Evolutionary conservation across 1,140 invertebrate genomes (phyloP).

Genomic region (Ostrea denselamellosa): DNA sequence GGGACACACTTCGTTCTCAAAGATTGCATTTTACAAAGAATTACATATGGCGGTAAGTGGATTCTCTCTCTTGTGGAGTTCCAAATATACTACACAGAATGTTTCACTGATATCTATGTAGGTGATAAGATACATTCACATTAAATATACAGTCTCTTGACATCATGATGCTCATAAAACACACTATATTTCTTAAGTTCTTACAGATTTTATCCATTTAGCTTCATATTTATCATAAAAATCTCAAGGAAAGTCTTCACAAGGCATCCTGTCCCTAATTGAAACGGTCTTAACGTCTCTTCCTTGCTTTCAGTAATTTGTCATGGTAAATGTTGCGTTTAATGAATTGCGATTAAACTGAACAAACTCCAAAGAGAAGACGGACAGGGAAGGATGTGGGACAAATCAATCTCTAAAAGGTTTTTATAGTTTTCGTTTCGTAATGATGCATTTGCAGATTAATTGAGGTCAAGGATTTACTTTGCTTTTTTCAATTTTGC

Average conservation of each 20-base stretch:
- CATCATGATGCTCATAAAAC: not conserved
- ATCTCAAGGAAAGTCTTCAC: not conserved
- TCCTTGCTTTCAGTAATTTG: constrained; percentile 25
- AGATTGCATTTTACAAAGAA: too few species aligned
- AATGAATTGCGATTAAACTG: not conserved
- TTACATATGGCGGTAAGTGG: too few species aligned
- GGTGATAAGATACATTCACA: too few species aligned
- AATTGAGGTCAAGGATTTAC: not conserved
- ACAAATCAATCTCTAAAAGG: constrained; percentile 1
- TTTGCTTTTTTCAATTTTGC: not conserved
- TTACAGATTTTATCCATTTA: constrained; percentile 5
- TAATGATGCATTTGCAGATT: constrained; percentile 6
- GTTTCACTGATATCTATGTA: too few species aligned
- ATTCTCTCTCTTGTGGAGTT: too few species aligned
- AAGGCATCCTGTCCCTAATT: not conserved
- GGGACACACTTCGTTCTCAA: too few species aligned
- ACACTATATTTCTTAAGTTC: constrained; percentile 1
- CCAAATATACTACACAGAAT: too few species aligned
- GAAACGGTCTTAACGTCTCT: constrained; percentile 11
- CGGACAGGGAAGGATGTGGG: not conserved
- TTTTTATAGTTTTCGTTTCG: not conserved
- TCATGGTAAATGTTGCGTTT: constrained; percentile 32
- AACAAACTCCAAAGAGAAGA: not conserved
- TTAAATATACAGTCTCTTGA: too few species aligned
- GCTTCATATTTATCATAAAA: constrained; percentile 25